Evolutionary conservation across 64 coral and sea anemone species (phyloP), one percentile per base, ranked within the genome.

Genomic region (Dendronephthya gigantea): DNA sequence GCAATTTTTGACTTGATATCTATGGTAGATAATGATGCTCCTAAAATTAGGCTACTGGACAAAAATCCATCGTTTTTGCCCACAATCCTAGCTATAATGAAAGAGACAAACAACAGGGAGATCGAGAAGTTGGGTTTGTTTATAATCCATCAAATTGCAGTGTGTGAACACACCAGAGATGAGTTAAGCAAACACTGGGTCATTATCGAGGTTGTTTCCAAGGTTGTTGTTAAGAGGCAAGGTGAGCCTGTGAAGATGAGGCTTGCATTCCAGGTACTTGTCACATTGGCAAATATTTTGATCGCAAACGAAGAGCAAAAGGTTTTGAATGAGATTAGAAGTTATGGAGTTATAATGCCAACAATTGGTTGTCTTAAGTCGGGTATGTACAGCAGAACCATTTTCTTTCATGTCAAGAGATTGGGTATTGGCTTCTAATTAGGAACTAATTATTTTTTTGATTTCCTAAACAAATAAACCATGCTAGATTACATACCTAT

Each of bases 231-330:
- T 1, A 58, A 35, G 45, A 93, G 89, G 43, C 95, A 92, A 47
- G 95, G 95, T 35, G 95, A 98, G 31, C 45, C 84, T n/a, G 85
- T 98, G 14, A 17, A 90, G 84, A 89, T 98, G 90, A 93, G 90
- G n/a, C 69, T 91, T 12, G 93, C 92, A 81, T 83, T 98, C 23
- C 95, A 98, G 50, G 93, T 91, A 12, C 56, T 98, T 41, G 92
- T 98, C 14, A 98, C 93, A 87, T 91, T 90, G 72, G 92, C 90
- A 39, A 98, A 98, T 49, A 81, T 82, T 16, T 29, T 79, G 15
- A 98, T 83, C 38, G 92, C 85, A 35, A 90, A 91, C 37, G 83
- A 88, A 29, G 95, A 98, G 50, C 83, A 91, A 28, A 81, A 74
- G 23, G 84, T 74, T 43, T 83, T 98, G 4, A 88, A 93, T 34